Evolutionary conservation across 1,140 invertebrate genomes (phyloP).

Genomic region (Ylistrum balloti): DNA sequence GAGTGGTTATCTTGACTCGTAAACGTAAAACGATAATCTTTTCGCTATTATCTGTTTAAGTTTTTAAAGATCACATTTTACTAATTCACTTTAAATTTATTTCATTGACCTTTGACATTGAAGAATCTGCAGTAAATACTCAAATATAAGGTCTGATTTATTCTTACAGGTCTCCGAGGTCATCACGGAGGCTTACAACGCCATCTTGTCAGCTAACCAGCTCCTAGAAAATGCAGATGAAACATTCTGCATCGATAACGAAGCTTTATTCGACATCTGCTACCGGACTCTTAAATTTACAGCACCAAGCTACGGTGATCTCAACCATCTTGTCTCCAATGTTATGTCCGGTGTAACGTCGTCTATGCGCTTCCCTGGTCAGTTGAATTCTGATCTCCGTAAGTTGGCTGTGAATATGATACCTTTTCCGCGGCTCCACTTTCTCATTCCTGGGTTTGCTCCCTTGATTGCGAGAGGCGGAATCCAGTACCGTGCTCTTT

Average conservation of each 20-base stretch:
- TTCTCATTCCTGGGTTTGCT: slow-evolving; percentile 90
- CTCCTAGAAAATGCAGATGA: background rate
- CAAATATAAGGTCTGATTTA: no score
- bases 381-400: slow-evolving; percentile 85
- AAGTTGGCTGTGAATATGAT: slow-evolving; percentile 92
- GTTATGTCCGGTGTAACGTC: slow-evolving; percentile 20
- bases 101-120: no score
- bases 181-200: slow-evolving; percentile 3
- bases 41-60: no score
- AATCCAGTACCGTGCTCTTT: slow-evolving; percentile 83
- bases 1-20: no score
- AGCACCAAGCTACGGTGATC: background rate
- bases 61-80: no score
- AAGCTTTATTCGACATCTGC: background rate
- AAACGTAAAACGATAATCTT: no score
- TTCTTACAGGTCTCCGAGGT: background rate
- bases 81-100: no score
- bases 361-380: background rate
- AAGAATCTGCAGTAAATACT: no score
- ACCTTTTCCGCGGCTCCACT: slow-evolving; percentile 87
- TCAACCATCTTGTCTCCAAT: background rate
- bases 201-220: slow-evolving; percentile 24
- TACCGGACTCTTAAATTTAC: background rate
- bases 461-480: slow-evolving; percentile 85
- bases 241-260: slow-evolving; percentile 28